Evolutionary conservation across 2,797 vertebrate species (phyloP).

Genomic region (Tiaroga cobitis): DNA sequence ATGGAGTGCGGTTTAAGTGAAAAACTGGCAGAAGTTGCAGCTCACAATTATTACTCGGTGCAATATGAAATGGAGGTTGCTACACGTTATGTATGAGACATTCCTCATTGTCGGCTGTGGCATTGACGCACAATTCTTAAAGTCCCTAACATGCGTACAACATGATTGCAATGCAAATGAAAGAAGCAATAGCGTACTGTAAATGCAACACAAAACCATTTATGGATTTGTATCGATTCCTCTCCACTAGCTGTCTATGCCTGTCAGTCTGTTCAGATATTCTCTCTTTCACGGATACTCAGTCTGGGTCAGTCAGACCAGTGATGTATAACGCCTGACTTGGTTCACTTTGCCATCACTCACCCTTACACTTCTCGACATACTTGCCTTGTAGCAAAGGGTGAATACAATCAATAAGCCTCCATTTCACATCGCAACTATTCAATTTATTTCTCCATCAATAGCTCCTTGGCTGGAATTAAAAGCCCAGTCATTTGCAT

Average conservation of each 20-base stretch:
- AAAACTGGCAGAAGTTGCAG: conserved; percentile 45
- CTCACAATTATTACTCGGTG: conserved; percentile 37
- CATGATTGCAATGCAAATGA: conserved; percentile 15
- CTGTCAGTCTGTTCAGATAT: conserved; percentile 5
- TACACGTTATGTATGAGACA: conserved; percentile 38
- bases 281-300: conserved; percentile 7
- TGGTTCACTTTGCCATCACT: conserved; percentile 64
- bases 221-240: conserved; percentile 3
- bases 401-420: conserved; percentile 64
- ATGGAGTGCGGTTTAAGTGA: conserved; percentile 42
- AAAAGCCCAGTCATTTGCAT: conserved; percentile 56
- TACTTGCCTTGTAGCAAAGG: conserved; percentile 47
- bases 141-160: not conserved
- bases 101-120: not conserved
- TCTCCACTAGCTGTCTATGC: not conserved
- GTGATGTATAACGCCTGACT: conserved; percentile 45
- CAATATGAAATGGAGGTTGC: conserved; percentile 35
- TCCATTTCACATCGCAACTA: conserved; percentile 57
- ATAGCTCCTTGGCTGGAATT: conserved; percentile 58
- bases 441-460: conserved; percentile 66
- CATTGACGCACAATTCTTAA: not conserved
- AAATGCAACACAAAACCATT: conserved; percentile 8
- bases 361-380: conserved; percentile 60
- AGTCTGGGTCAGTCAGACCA: conserved; percentile 38
- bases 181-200: not conserved